These are phyloP conservation scores for Labia minor DNA, from an alignment of 2,888 invertebrate species.

Conservation along the genomic window DNA sequence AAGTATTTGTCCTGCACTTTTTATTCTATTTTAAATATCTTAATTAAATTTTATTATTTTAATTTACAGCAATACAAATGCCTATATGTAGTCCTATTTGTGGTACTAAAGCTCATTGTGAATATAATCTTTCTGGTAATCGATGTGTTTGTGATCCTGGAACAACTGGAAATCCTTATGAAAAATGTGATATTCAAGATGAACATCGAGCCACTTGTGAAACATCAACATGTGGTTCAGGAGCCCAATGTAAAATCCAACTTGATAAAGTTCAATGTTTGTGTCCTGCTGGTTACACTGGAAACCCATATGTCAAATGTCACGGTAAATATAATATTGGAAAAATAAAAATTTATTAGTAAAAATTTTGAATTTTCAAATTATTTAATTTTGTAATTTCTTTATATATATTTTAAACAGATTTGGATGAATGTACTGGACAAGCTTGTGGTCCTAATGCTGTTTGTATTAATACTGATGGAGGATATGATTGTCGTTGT, in stretches of 20 bases:
- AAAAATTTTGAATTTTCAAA: neutral
- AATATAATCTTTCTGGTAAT: slow-evolving; percentile 60
- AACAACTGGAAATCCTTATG: slow-evolving; percentile 78
- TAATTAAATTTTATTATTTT: slow-evolving; percentile 20
- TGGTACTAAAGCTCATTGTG: slow-evolving; percentile 75
- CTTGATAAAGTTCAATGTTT: slow-evolving; percentile 65
- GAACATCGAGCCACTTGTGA: slow-evolving; percentile 56
- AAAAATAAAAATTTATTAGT: neutral
- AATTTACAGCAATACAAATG: slow-evolving; percentile 55
- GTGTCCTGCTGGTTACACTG: slow-evolving; percentile 71
- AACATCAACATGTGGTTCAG: slow-evolving; percentile 59
- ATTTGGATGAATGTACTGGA: slow-evolving; percentile 69
- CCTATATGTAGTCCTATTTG: slow-evolving; percentile 72
- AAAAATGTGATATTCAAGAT: slow-evolving; percentile 56
- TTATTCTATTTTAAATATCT: slow-evolving; percentile 17
- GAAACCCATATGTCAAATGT: slow-evolving; percentile 79
- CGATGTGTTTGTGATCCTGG: slow-evolving; percentile 75
- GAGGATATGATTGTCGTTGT: slow-evolving; percentile 82
- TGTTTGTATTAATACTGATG: slow-evolving; percentile 79
- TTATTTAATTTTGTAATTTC: neutral
- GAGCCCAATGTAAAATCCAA: slow-evolving; percentile 69
- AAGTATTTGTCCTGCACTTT: slow-evolving; percentile 41
- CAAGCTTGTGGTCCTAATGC: slow-evolving; percentile 76
- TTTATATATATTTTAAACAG: slow-evolving; percentile 28
- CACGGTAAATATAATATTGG: slow-evolving; percentile 42